Percentiles rank a stretch among this genome's conserved stretches.
Conservation (phyloP, 2,888 invertebrate species). For the Eupithecia tripunctaria region DNA sequence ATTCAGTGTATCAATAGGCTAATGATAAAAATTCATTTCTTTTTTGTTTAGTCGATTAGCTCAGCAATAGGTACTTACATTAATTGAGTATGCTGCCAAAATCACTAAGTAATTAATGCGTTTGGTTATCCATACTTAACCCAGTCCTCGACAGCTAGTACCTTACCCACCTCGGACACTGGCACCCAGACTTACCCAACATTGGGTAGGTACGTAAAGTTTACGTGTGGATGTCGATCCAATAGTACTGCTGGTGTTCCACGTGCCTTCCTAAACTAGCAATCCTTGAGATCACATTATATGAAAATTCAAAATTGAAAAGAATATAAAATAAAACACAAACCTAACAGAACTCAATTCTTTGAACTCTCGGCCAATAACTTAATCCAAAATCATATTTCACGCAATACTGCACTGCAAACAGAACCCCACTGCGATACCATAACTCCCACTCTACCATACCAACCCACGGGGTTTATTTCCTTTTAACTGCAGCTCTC, state of each 20-base stretch:
- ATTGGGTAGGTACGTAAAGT: background rate
- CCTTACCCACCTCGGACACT: background rate
- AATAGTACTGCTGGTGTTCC: no score
- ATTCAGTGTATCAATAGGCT: no score
- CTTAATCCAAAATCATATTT: slow-evolving; percentile 15
- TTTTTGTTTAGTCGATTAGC: no score
- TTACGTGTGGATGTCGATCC: no score
- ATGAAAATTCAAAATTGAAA: no score
- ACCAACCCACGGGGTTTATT: slow-evolving; percentile 41
- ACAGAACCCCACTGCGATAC: slow-evolving; percentile 29
- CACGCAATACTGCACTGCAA: slow-evolving; percentile 11
- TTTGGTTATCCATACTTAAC: no score
- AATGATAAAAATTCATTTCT: no score
- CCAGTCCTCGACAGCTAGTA: background rate
- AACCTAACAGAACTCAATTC: background rate
- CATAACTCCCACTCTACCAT: slow-evolving; percentile 25
- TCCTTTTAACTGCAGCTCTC: slow-evolving; percentile 45
- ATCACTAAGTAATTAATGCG: no score
- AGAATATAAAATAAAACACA: background rate
- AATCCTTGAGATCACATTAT: no score
- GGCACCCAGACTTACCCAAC: background rate
- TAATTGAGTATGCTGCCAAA: no score
- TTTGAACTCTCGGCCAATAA: slow-evolving; percentile 5
- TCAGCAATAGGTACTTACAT: no score
- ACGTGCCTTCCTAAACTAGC: no score